Evolutionary conservation across 1,140 invertebrate genomes (phyloP).

Genomic region (Drosophila rhopaloa): DNA sequence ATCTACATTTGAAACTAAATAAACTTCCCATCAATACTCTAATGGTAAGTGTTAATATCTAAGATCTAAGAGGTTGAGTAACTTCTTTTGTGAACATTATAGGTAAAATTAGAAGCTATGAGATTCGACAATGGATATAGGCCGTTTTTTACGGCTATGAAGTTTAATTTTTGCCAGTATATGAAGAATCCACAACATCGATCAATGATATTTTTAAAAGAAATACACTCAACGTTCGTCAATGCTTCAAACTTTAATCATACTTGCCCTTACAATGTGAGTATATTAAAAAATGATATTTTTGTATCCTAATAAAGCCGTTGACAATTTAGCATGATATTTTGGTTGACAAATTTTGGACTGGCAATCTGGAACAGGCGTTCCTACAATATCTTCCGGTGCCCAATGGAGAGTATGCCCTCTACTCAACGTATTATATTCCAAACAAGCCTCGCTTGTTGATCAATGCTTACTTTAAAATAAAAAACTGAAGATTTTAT

Average conservation of each 20-base stretch:
- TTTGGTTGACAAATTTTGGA: conserved; percentile 21
- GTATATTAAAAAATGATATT: conserved; percentile 13
- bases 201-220: conserved; percentile 4
- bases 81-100: neutral
- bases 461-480: conserved; percentile 1
- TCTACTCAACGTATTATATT: conserved; percentile 6
- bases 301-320: neutral
- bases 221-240: neutral
- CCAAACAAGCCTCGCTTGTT: neutral
- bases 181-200: neutral
- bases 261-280: conserved; percentile 28
- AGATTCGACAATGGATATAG: conserved; percentile 23
- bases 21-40: conserved; percentile 19
- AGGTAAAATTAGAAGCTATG: conserved; percentile 16
- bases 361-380: conserved; percentile 23
- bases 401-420: conserved; percentile 35
- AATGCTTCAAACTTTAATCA: conserved; percentile 34
- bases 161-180: conserved; percentile 26
- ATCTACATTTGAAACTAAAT: conserved; percentile 4
- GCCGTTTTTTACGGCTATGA: conserved; percentile 19
- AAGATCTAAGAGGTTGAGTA: too few relatives aligned
- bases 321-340: conserved; percentile 37
- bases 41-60: conserved; percentile 6
- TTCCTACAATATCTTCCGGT: conserved; percentile 18
- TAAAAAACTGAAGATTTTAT: neutral